Conservation (phyloP, 2,797 vertebrate genomes). For the Sebastes hubbsi region DNA sequence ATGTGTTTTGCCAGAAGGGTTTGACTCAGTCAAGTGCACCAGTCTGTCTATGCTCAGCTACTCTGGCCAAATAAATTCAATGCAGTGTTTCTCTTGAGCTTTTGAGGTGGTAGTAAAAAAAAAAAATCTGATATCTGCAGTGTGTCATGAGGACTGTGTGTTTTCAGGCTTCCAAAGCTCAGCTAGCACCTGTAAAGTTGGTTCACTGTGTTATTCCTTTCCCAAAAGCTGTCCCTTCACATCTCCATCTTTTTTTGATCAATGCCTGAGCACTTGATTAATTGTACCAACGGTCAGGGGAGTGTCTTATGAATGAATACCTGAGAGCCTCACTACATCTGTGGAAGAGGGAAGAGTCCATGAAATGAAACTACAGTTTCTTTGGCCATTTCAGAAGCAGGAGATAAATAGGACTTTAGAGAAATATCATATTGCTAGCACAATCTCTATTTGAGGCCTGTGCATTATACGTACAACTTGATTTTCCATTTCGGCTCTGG, state of each 20-base stretch:
- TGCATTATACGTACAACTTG: slow-evolving; percentile 39
- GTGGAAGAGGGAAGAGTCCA: background rate
- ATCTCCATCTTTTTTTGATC: background rate
- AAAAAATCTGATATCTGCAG: slow-evolving; percentile 63
- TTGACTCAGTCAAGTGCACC: slow-evolving; percentile 37
- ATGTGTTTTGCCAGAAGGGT: slow-evolving; percentile 44
- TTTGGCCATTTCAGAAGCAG: slow-evolving; percentile 19
- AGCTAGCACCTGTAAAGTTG: slow-evolving; percentile 44
- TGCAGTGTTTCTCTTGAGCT: slow-evolving; percentile 48
- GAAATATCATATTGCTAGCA: slow-evolving; percentile 32
- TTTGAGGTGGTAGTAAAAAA: slow-evolving; percentile 47
- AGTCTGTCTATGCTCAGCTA: slow-evolving; percentile 36
- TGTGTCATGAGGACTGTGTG: slow-evolving; percentile 49
- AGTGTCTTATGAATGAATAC: background rate
- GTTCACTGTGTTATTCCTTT: slow-evolving; percentile 13
- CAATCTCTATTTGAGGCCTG: slow-evolving; percentile 46
- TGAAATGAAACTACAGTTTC: slow-evolving; percentile 1
- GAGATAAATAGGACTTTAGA: background rate
- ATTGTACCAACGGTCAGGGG: background rate
- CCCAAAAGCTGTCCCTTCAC: background rate
- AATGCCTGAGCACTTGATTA: background rate
- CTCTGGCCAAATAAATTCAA: slow-evolving; percentile 70
- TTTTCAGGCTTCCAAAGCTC: slow-evolving; percentile 51
- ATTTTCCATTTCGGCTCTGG: slow-evolving; percentile 67
- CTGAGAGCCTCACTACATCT: background rate